Base-by-base conservation (phyloP, 2,888 invertebrate species). In the Phyto melanocephala region DNA sequence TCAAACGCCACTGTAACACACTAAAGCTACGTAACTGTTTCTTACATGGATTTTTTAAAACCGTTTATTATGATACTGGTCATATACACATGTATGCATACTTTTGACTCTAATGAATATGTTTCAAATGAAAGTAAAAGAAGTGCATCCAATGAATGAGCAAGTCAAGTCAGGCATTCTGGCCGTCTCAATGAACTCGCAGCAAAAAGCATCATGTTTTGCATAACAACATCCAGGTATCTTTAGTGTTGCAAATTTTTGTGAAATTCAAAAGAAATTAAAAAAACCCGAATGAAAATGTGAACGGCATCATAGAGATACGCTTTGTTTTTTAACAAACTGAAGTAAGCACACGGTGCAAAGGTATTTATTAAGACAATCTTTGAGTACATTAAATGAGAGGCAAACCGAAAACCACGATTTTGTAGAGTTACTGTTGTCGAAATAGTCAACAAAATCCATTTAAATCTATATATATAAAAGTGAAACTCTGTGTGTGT, bases 201-300 rank as follows among this genome's bases (percentile, higher is more conserved):
- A 40, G 58, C 40, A 60, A 40, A 60, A 60, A 20, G 58, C 58
- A 37, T 22, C 58, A 60, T 60, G 58, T 60, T 37, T 60, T 40
- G 2, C 20, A 40, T 37, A 13, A 60, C 58, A 60, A 11, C 5
- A 60, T 54, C 8, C 28, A 40, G n/a, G n/a, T n/a, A n/a, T n/a
- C n/a, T 37, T 60, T 1, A 22, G 22, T 13, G 7, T 40, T 11
- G 17, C 2, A 17, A 11, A 8, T 8, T 45, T 45, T 17, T 4
- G 2, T 45, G 8, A 60, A 60, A 40, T 60, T 60, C 40, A 37
- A 40, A 60, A 60, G 58, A 40, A n/a, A 13, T 22, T 22, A 1
- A 10, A 40, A 28, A 54, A 54, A 6, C 1, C 6, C 2, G 15
- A 24, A 15, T 1, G n/a, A 7, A 15, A 28, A 8, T n/a, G 22